Evolutionary conservation across 2,797 vertebrate species (phyloP).

Genomic region (Dendrocincla fuliginosa): DNA sequence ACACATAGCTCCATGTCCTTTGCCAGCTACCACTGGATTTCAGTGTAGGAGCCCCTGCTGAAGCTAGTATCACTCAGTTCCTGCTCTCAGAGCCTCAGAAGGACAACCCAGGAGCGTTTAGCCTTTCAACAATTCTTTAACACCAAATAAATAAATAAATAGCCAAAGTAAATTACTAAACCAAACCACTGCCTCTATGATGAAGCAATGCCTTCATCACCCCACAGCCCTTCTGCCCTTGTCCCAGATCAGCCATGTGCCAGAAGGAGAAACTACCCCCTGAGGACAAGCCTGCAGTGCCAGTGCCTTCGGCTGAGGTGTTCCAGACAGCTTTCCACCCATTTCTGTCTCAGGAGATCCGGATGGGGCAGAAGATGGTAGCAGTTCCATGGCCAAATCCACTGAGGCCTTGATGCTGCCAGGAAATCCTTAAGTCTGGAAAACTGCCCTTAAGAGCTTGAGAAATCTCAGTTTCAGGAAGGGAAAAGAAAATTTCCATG

Average conservation of each 20-base stretch:
- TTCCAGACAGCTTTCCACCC: background rate
- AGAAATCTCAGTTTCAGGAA: background rate
- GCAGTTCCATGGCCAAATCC: background rate
- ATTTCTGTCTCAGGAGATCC: background rate
- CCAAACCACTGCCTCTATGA: background rate
- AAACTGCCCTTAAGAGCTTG: background rate
- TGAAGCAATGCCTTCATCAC: background rate
- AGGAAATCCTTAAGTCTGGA: background rate
- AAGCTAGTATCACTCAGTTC: background rate
- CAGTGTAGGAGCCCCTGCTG: background rate
- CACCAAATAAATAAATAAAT: background rate
- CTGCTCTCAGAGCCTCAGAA: background rate
- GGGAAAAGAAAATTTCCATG: background rate
- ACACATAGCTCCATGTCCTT: accelerated
- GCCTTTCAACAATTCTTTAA: background rate
- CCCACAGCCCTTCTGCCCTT: background rate
- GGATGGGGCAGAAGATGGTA: accelerated
- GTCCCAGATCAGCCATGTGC: accelerated
- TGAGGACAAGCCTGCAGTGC: background rate
- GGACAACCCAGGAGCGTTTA: background rate
- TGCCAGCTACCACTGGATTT: too few species aligned
- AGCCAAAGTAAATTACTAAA: background rate
- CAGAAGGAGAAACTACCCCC: background rate
- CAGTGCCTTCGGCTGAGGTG: accelerated
- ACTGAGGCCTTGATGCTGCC: accelerated